Percentiles rank a stretch among this genome's conserved stretches.
Evolutionary conservation across 2,113 vertebrate genomes (phyloP).

Genomic region (Oplegnathus fasciatus): DNA sequence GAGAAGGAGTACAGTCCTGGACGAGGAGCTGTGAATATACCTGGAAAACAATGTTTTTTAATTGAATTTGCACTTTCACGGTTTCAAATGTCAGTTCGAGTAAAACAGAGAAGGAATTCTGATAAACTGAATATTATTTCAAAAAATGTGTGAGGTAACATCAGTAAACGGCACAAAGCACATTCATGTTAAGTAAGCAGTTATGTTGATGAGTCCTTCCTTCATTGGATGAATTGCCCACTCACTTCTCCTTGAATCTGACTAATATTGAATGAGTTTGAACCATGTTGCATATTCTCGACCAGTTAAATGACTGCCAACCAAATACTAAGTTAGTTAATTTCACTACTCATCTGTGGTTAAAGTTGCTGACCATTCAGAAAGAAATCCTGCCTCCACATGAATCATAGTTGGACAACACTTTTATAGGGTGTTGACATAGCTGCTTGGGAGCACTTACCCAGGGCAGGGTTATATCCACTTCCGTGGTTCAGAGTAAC

Average conservation of each 20-base stretch:
- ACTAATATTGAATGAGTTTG: neutral
- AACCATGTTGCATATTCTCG: neutral
- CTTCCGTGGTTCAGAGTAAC: conserved; percentile 65
- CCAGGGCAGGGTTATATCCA: conserved; percentile 69
- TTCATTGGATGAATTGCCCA: too few species aligned
- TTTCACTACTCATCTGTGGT: neutral
- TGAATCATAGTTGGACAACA: too few species aligned
- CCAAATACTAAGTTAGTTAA: neutral
- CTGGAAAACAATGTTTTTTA: too few species aligned
- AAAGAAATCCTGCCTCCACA: too few species aligned
- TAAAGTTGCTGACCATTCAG: neutral
- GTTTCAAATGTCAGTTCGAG: neutral
- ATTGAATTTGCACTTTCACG: neutral
- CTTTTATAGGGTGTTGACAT: too few species aligned
- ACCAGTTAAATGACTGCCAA: neutral
- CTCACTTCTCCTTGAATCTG: neutral
- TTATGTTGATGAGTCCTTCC: neutral
- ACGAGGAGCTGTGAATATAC: conserved; percentile 64
- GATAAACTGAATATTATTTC: neutral
- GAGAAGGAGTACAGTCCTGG: conserved; percentile 69
- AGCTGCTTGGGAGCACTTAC: conserved; percentile 32
- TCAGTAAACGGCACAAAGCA: neutral
- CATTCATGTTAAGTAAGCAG: neutral
- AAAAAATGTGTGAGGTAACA: neutral
- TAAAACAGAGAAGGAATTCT: neutral